Evolutionary conservation across 2,888 invertebrate species (phyloP), one percentile per base, ranked within the genome.

Genomic region (Selenia dentaria): DNA sequence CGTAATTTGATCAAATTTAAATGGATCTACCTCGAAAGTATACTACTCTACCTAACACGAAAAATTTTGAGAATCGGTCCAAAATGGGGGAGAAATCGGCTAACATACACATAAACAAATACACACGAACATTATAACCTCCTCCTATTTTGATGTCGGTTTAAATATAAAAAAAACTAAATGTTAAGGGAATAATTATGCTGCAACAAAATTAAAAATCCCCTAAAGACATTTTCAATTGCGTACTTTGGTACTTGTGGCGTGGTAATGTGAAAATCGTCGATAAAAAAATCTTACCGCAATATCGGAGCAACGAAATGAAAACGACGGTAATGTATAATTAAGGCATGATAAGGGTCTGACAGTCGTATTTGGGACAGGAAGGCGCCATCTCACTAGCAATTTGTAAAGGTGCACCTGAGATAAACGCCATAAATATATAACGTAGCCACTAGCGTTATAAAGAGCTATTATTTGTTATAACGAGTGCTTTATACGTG

Each of bases 311-410:
- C 62, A 70, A 71, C 74, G 66, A 79, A 87, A 86, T 83, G 81
- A 84, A 83, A 81, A 76, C 77, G 72, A 70, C 77, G 74, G 83
- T 84, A 86, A 85, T 87, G 83, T 86, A 87, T 87, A 88, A 88
- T 88, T 89, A 86, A 72, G 76, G 61, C 61, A 72, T 88, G 88
- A 89, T 79, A 79, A 80, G 88, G 88, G 88, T 89, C 79, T 77
- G 88, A 89, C 88, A 88, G 83, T 76, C 68, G 84, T 83, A 83
- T 86, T 85, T 77, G 78, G 83, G 77, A 75, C 80, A 79, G 78
- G 82, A 79, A 79, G 67, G 72, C 72, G 65, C 65, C 69, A 74
- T 75, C 76, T 74, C 72, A 64, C 68, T 71, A 70, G 70, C 77
- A 76, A 76, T 79, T 81, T 70, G 51, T 67, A 57, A 67, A 71